A percentile compares a stretch with the other conserved stretches of the same genome.
These are phyloP conservation scores for Leguminivora glycinivorella DNA, from an alignment of 1,140 invertebrate species.

Conservation along the genomic window DNA sequence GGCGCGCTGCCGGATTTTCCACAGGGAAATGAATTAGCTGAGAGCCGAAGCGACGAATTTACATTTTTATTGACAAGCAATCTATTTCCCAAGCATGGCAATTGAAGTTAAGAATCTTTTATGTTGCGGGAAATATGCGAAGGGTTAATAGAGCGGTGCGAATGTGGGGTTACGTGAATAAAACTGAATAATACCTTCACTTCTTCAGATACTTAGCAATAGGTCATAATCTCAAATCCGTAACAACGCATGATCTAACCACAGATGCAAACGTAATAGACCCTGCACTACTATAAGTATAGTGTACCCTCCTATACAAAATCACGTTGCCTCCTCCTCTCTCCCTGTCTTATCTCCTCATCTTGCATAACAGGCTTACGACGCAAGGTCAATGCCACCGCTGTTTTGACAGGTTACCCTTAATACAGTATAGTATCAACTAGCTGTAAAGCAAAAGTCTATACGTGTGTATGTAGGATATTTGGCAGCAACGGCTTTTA, in stretches of 20 bases:
- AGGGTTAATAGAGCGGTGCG: slow-evolving; percentile 35
- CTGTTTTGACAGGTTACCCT: too few relatives aligned
- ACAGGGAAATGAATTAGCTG: slow-evolving; percentile 77
- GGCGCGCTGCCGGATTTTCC: slow-evolving; percentile 71
- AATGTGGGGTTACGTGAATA: slow-evolving; percentile 3
- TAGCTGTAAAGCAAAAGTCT: too few relatives aligned
- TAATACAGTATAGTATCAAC: too few relatives aligned
- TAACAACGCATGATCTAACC: too few relatives aligned
- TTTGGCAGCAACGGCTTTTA: too few relatives aligned
- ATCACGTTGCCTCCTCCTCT: too few relatives aligned
- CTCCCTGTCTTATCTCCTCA: too few relatives aligned
- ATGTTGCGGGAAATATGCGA: slow-evolving; percentile 40
- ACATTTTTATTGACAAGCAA: slow-evolving; percentile 78
- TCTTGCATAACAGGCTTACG: too few relatives aligned
- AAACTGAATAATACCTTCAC: slow-evolving; percentile 7
- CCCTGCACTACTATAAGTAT: neutral
- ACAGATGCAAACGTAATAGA: neutral
- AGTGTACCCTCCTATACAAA: too few relatives aligned
- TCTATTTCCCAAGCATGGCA: slow-evolving; percentile 71
- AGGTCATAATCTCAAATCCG: neutral
- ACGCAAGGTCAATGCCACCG: too few relatives aligned
- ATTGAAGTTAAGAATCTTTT: slow-evolving; percentile 52
- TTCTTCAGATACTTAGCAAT: neutral
- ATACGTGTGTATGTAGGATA: too few relatives aligned
- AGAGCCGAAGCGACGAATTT: slow-evolving; percentile 72